Evolutionary conservation across 2,888 invertebrate species (phyloP).

Genomic region (Lepas anatifera): DNA sequence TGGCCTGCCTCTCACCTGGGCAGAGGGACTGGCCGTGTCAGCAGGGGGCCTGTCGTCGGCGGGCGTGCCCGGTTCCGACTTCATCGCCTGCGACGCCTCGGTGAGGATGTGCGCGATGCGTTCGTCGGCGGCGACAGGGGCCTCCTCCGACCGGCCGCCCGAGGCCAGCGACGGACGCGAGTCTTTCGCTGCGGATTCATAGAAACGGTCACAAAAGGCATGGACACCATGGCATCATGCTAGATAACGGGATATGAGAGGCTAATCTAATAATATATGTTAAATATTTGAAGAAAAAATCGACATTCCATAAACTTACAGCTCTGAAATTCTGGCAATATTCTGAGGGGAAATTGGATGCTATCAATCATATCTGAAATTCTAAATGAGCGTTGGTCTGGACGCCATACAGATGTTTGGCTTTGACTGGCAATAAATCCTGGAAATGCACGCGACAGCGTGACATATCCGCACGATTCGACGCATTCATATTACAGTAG

Average conservation of each 20-base stretch:
- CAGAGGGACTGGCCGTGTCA: not conserved
- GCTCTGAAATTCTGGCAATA: too few relatives aligned
- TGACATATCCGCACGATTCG: not conserved
- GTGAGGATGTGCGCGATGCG: constrained; percentile 24
- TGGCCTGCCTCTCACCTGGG: not conserved
- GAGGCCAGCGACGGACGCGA: not conserved
- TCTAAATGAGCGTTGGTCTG: too few relatives aligned
- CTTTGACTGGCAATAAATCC: too few relatives aligned
- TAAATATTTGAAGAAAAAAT: too few relatives aligned
- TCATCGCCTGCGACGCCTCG: constrained; percentile 24
- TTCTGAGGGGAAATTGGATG: too few relatives aligned
- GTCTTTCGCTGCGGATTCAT: not conserved
- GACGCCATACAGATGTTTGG: too few relatives aligned
- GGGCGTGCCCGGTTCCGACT: not conserved
- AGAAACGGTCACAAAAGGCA: too few relatives aligned
- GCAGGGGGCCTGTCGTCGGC: not conserved
- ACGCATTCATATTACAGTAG: not conserved
- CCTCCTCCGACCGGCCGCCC: constrained; percentile 21
- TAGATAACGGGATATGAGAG: too few relatives aligned
- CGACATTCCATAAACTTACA: too few relatives aligned
- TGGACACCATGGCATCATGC: too few relatives aligned
- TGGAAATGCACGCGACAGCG: not conserved
- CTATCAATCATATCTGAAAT: too few relatives aligned
- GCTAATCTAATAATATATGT: too few relatives aligned
- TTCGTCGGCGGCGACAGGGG: constrained; percentile 23